These are phyloP conservation scores for Pedetes capensis DNA, from an alignment of 2,113 vertebrate species.

Conservation along the genomic window DNA sequence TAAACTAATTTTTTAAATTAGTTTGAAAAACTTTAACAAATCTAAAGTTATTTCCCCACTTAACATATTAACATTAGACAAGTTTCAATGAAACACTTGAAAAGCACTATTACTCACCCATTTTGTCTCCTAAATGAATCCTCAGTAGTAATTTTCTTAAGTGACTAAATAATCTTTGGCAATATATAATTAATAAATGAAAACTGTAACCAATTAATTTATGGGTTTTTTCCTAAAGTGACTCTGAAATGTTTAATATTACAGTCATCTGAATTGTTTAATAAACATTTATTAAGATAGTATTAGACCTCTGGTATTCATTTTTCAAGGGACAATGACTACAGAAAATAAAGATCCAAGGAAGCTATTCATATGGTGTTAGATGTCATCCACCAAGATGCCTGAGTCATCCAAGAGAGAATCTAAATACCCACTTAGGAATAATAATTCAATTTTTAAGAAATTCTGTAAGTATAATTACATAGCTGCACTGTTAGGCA, in stretches of 20 bases:
- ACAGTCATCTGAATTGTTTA: not conserved
- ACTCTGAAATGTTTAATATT: slow-evolving; percentile 22
- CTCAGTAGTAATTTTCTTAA: slow-evolving; percentile 14
- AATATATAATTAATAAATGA: slow-evolving; percentile 23
- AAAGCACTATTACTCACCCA: not conserved
- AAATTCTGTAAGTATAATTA: slow-evolving; percentile 48
- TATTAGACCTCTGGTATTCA: not conserved
- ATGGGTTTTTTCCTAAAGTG: not conserved
- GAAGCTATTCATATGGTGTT: not conserved
- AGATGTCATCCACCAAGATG: not conserved
- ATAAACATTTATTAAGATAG: not conserved
- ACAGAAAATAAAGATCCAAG: not conserved
- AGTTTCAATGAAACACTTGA: not conserved
- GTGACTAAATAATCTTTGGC: not conserved
- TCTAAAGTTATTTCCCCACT: not conserved
- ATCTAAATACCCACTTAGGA: not conserved
- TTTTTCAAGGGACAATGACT: slow-evolving; percentile 17
- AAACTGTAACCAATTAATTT: slow-evolving; percentile 21
- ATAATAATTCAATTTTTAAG: slow-evolving; percentile 35
- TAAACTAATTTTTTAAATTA: slow-evolving; percentile 14
- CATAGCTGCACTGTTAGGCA: not conserved
- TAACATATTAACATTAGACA: slow-evolving; percentile 13
- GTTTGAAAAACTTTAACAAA: not conserved
- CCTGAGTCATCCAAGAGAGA: not conserved
- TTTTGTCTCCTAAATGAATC: slow-evolving; percentile 13